These are phyloP conservation scores for Apistogramma diplotaenia DNA, from an alignment of 2,113 vertebrate genomes.

Conservation along the genomic window DNA sequence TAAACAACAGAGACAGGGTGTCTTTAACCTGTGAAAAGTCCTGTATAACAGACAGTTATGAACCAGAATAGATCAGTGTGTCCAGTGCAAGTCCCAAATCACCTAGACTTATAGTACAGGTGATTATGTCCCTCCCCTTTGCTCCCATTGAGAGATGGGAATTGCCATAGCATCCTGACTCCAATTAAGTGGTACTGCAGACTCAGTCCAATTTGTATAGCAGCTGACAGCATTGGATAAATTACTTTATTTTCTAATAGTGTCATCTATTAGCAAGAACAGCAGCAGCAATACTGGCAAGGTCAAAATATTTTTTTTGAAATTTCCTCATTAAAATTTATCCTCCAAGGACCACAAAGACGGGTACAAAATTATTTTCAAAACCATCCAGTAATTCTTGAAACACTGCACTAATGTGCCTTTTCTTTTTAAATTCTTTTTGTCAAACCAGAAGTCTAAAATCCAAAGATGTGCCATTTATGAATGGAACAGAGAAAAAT, in stretches of 20 bases:
- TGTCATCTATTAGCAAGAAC: neutral
- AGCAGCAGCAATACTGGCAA: neutral
- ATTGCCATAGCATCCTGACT: neutral
- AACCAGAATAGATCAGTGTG: neutral
- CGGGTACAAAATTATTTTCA: neutral
- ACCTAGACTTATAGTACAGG: no score
- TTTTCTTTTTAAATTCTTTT: no score
- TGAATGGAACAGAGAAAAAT: neutral
- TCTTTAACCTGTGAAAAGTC: neutral
- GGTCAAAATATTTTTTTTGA: no score
- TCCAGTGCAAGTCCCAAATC: no score
- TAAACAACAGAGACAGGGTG: neutral
- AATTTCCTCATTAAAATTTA: neutral
- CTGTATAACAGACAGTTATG: neutral
- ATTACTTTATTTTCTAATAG: neutral
- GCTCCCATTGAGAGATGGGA: neutral
- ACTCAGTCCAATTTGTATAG: neutral
- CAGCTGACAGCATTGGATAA: neutral
- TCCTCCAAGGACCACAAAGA: neutral
- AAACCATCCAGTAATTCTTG: neutral
- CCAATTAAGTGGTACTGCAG: neutral
- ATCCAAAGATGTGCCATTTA: neutral
- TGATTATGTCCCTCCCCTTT: no score
- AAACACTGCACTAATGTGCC: no score
- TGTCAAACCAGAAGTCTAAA: neutral